Percentiles rank a stretch among this genome's conserved stretches.
phyloP scores from a whole-genome alignment of 2,797 vertebrate genomes.

The Sternotherus odoratus region DNA sequence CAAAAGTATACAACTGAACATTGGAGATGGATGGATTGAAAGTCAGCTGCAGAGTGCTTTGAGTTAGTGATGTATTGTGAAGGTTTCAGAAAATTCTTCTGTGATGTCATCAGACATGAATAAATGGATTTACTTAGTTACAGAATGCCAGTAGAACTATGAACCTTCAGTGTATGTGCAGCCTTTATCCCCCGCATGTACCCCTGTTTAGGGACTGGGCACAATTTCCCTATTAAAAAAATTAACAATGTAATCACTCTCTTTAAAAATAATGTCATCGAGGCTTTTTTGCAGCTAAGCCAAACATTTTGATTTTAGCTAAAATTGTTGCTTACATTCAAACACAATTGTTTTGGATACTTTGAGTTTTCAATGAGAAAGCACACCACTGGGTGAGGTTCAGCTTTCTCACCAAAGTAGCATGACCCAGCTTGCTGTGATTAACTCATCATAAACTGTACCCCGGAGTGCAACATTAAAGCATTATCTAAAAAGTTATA shows the following conservation, averaged over 20 bases:
- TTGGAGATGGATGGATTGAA: neutral
- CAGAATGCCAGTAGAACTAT: neutral
- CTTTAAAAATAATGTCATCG: neutral
- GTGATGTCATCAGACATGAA: neutral
- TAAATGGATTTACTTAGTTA: neutral
- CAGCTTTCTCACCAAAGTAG: slow-evolving; percentile 62
- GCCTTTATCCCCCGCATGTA: neutral
- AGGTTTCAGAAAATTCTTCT: neutral
- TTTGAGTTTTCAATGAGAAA: slow-evolving; percentile 64
- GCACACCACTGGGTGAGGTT: slow-evolving; percentile 68
- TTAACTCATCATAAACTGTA: slow-evolving; percentile 60
- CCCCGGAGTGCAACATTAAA: slow-evolving; percentile 47
- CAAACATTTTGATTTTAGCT: slow-evolving; percentile 49
- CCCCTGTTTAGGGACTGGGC: accelerated
- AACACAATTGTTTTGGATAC: slow-evolving; percentile 34
- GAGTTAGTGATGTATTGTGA: neutral
- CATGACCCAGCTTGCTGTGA: slow-evolving; percentile 64
- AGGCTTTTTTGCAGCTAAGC: neutral
- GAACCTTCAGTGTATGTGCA: neutral
- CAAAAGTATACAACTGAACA: no score
- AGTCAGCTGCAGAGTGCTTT: neutral
- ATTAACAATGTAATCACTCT: neutral
- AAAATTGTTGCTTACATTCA: slow-evolving; percentile 53
- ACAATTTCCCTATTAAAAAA: neutral
- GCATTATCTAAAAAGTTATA: no score